Conservation (phyloP, 2,797 vertebrate species). For the Neosilurus mollespiculum region DNA sequence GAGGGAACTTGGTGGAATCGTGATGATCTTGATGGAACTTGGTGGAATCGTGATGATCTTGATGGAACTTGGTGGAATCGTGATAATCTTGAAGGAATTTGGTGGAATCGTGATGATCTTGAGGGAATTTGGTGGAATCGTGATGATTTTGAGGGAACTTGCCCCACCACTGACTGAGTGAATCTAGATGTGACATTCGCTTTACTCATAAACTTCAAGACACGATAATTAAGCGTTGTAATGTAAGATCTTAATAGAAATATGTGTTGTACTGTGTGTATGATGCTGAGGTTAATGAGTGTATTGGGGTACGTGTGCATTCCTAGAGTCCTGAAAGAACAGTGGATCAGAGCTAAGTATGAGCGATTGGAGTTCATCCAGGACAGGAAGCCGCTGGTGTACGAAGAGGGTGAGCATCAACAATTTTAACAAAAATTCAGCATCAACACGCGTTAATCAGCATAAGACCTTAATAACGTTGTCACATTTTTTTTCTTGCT, state of each 20-base stretch:
- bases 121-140: too few relatives aligned
- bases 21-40: too few relatives aligned
- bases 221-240: not conserved
- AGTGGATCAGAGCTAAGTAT: conserved; percentile 90
- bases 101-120: too few relatives aligned
- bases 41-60: too few relatives aligned
- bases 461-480: not conserved
- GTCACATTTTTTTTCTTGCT: not conserved
- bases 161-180: too few relatives aligned
- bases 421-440: too few relatives aligned
- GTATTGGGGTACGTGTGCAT: not conserved
- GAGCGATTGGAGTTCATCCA: conserved; percentile 82
- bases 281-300: not conserved
- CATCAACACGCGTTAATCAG: too few relatives aligned
- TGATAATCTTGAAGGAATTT: too few relatives aligned
- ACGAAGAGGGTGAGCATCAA: conserved; percentile 75
- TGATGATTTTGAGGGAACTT: too few relatives aligned
- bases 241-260: not conserved
- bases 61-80: too few relatives aligned
- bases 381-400: conserved; percentile 62
- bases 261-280: not conserved
- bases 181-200: not conserved
- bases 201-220: not conserved
- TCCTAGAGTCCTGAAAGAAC: conserved; percentile 81
- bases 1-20: too few relatives aligned